phyloP scores from a whole-genome alignment of 1,140 invertebrate genomes.

The honey bee (Apis mellifera) region DNA sequence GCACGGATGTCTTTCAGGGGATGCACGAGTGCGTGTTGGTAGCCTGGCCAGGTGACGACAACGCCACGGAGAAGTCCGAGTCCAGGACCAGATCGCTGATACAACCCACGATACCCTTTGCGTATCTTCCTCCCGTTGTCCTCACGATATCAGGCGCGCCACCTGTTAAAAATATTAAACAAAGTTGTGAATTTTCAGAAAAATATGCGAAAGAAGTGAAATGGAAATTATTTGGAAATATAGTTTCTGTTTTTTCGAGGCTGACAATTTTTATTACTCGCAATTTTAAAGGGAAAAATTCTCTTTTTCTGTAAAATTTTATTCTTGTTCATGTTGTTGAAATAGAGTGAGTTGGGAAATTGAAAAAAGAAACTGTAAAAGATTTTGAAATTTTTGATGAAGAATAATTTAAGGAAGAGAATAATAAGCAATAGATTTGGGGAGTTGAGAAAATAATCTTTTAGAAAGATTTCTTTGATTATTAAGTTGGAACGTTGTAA shows the following conservation, averaged over 20 bases:
- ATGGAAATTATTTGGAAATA: too few species aligned
- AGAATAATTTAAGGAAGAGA: too few species aligned
- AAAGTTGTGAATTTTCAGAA: not conserved
- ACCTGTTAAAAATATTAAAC: conserved; percentile 80
- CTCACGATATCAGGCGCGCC: conserved; percentile 88
- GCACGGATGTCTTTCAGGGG: conserved; percentile 72
- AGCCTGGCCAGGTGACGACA: conserved; percentile 83
- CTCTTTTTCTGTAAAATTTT: too few species aligned
- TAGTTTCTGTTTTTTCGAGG: too few species aligned
- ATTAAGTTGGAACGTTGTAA: not conserved
- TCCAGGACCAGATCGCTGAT: conserved; percentile 90
- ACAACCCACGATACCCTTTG: conserved; percentile 89
- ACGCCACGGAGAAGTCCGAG: conserved; percentile 87
- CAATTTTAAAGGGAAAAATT: too few species aligned
- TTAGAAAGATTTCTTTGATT: not conserved
- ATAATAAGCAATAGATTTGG: not conserved
- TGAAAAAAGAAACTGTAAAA: too few species aligned
- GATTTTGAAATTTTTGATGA: too few species aligned
- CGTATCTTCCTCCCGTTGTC: conserved; percentile 86
- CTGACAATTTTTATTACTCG: too few species aligned
- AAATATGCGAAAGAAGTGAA: too few species aligned
- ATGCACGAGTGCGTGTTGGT: conserved; percentile 81
- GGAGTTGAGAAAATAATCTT: too few species aligned
- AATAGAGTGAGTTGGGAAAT: too few species aligned
- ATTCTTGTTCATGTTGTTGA: too few species aligned